phyloP scores from a whole-genome alignment of 2,888 invertebrate species.

The Tanaodytes sp. region DNA sequence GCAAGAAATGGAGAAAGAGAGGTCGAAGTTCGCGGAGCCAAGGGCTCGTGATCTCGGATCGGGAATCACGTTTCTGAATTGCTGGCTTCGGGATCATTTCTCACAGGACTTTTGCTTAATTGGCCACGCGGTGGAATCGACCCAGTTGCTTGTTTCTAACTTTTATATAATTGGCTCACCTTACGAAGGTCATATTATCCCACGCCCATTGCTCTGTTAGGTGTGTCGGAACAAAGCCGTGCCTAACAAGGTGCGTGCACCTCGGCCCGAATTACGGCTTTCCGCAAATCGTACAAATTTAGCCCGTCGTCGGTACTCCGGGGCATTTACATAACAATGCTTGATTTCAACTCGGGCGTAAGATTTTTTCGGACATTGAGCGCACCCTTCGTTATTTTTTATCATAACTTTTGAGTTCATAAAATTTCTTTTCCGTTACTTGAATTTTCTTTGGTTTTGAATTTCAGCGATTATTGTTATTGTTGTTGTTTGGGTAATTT shows the following conservation, averaged over 20 bases:
- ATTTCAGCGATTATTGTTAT: too few species aligned
- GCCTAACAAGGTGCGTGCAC: slow-evolving; percentile 34
- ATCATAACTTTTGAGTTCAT: too few species aligned
- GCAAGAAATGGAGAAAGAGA: slow-evolving; percentile 44
- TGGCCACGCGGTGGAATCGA: slow-evolving; percentile 56
- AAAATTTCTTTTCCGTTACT: too few species aligned
- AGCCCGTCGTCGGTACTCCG: too few species aligned
- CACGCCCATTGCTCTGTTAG: slow-evolving; percentile 56
- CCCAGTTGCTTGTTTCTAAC: slow-evolving; percentile 58
- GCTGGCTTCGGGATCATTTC: slow-evolving; percentile 56
- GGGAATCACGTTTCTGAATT: slow-evolving; percentile 59
- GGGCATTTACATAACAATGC: too few species aligned
- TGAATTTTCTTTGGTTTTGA: too few species aligned
- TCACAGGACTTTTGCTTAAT: slow-evolving; percentile 58
- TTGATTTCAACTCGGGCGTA: too few species aligned
- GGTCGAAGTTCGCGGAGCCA: slow-evolving; percentile 53
- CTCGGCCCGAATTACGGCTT: too few species aligned
- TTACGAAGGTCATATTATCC: slow-evolving; percentile 59
- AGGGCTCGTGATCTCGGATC: slow-evolving; percentile 51
- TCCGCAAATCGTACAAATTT: too few species aligned
- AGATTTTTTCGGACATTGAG: too few species aligned
- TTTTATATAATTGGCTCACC: slow-evolving; percentile 57
- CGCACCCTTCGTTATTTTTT: too few species aligned
- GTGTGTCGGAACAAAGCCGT: slow-evolving; percentile 42
- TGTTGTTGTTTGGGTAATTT: too few species aligned